Evolutionary conservation across 92 coral and sea anemone species (phyloP).

Genomic region (Zoanthus sansibaricus): DNA sequence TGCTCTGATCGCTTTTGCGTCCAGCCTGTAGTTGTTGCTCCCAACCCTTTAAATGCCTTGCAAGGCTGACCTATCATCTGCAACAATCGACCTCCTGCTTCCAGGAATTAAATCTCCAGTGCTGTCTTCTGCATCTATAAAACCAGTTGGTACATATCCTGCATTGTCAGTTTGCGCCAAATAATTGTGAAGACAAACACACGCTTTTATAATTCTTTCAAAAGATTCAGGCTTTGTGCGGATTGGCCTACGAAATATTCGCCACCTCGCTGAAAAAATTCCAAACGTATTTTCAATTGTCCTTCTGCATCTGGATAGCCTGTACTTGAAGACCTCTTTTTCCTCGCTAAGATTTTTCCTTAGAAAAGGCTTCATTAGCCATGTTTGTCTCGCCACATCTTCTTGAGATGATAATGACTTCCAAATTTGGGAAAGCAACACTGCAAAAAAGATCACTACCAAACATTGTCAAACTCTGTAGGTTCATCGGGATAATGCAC

Average conservation of each 20-base stretch:
- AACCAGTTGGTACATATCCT: constrained; percentile 11
- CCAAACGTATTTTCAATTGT: constrained; percentile 52
- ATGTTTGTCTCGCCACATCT: no score
- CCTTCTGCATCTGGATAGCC: constrained; percentile 42
- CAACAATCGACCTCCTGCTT: constrained; percentile 9
- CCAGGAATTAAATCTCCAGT: constrained; percentile 11
- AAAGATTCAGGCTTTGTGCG: constrained; percentile 7
- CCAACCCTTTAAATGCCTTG: constrained; percentile 2
- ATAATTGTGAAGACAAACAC: constrained; percentile 19
- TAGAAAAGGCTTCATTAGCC: constrained; percentile 48
- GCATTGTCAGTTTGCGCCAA: constrained; percentile 7
- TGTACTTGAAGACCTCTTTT: constrained; percentile 41
- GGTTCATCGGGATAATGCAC: no score
- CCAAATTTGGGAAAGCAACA: no score
- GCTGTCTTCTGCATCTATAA: constrained; percentile 11
- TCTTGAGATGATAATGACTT: no score
- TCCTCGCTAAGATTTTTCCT: constrained; percentile 36
- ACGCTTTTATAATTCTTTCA: constrained; percentile 7
- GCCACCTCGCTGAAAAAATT: constrained; percentile 24
- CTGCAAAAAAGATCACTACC: no score
- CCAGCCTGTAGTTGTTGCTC: constrained; percentile 30
- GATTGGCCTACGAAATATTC: constrained; percentile 21
- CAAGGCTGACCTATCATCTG: constrained; percentile 15
- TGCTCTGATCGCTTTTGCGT: constrained; percentile 39
- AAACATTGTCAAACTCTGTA: no score